These are phyloP conservation scores for Myanophis thanlyinensis DNA, from an alignment of 2,113 vertebrate genomes.

Conservation along the genomic window DNA sequence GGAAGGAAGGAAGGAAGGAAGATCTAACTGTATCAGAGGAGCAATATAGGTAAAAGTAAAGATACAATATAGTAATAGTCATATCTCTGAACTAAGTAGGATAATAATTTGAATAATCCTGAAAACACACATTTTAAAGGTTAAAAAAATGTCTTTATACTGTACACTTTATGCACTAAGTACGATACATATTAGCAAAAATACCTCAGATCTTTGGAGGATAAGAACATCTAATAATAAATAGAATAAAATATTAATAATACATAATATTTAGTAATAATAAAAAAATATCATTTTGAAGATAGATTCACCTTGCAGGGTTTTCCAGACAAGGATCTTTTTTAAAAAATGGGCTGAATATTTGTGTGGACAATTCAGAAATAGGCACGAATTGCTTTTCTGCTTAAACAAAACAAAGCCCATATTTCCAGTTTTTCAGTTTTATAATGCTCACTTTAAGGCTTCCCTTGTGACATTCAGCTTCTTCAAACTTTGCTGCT, in stretches of 20 bases:
- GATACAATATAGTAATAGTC: constrained; percentile 36
- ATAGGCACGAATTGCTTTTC: neutral
- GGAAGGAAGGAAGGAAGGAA: neutral
- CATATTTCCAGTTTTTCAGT: neutral
- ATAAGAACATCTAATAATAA: neutral
- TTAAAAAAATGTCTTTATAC: neutral
- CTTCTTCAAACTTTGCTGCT: neutral
- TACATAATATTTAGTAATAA: neutral
- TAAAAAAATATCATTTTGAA: neutral
- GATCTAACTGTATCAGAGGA: neutral
- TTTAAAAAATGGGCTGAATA: neutral
- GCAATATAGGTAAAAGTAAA: constrained; percentile 33
- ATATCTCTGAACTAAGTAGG: neutral
- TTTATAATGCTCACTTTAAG: neutral
- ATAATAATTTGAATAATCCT: neutral
- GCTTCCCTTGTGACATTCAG: neutral
- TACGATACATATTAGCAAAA: neutral
- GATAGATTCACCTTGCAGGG: neutral
- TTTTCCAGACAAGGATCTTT: neutral
- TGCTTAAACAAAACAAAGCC: neutral
- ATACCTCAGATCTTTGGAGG: neutral
- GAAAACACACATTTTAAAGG: neutral
- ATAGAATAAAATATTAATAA: too few relatives aligned
- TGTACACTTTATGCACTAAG: neutral
- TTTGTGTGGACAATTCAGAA: neutral